Evolutionary conservation across 2,113 vertebrate species (phyloP), one percentile per base, ranked within the genome.

Genomic region (Scytalopus superciliaris): DNA sequence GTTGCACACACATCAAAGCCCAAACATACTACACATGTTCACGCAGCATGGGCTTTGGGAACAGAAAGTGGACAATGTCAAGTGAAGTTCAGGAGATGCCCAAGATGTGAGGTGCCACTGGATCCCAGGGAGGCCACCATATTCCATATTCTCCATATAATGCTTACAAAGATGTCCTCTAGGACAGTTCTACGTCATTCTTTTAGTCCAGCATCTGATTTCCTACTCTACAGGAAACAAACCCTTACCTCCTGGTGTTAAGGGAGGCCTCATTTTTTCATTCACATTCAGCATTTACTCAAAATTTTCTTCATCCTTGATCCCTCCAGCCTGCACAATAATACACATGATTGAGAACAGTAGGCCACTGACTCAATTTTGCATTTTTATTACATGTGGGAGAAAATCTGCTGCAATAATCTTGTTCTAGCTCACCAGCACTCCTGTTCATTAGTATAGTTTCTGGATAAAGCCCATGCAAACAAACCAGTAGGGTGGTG

Each of bases 11-110:
- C 3, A 31, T 0, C 1, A 1, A 78, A 91, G 47, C 49, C 45
- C 60, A 74, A 18, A 42, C 2, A 2, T 9, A 8, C 45, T n/a
- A 17, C 8, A 6, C 56, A 31, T 6, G 5, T 12, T 64, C 72
- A 44, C 4, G 1, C 5, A 56, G n/a, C 10, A 49, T 0, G 0
- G 10, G 14, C 42, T 89, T 9, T 27, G 40, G 28, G 47, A 17
- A 74, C 68, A 74, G 35, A 24, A 53, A 2, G 3, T 14, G 19
- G 27, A 57, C 49, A 62, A 57, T 0, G 0, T 8, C 44, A 85
- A 67, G 47, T 7, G 25, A 87, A 89, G 37, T 40, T 21, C 70
- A 88, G 56, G 44, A 90, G 45, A 39, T 70, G 33, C 35, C 42
- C 0, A 1, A 88, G 35, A 70, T 2, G 2, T 8, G 12, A 89